Evolutionary conservation across 2,113 vertebrate species (phyloP).

Genomic region (Hippopotamus amphibius): DNA sequence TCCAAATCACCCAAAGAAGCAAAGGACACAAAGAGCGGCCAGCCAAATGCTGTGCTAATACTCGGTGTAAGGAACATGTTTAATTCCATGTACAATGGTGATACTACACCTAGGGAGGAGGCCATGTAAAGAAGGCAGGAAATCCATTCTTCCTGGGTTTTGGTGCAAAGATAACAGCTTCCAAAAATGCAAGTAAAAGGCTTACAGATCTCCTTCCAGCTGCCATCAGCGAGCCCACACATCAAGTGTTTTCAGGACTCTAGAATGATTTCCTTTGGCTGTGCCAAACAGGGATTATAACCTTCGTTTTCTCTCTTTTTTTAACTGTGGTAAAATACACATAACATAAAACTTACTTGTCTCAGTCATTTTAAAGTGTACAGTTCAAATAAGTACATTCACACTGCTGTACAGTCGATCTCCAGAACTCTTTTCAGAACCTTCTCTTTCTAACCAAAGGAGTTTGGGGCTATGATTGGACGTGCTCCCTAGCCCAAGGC

Average conservation of each 20-base stretch:
- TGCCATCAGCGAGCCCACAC: background rate
- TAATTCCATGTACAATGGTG: background rate
- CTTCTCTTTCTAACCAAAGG: background rate
- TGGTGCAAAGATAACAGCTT: background rate
- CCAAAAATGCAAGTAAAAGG: background rate
- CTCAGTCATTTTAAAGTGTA: background rate
- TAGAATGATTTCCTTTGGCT: background rate
- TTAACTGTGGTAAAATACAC: background rate
- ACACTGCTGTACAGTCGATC: too few species aligned
- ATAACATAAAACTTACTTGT: background rate
- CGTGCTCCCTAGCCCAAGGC: background rate
- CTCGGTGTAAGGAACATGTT: background rate
- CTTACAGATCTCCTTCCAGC: background rate
- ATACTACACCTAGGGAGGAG: background rate
- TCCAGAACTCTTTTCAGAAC: background rate
- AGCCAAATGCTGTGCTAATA: background rate
- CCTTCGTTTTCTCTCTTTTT: background rate
- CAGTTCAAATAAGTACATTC: background rate
- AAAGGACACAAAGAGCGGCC: background rate
- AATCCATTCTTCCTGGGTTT: background rate
- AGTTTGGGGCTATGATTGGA: background rate
- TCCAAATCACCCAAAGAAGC: conserved; percentile 16
- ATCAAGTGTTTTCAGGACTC: background rate
- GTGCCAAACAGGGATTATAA: background rate
- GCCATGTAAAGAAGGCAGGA: background rate